Evolutionary conservation across 1,140 invertebrate genomes (phyloP), one percentile per base, ranked within the genome.

Genomic region (Bombus breviceps): DNA sequence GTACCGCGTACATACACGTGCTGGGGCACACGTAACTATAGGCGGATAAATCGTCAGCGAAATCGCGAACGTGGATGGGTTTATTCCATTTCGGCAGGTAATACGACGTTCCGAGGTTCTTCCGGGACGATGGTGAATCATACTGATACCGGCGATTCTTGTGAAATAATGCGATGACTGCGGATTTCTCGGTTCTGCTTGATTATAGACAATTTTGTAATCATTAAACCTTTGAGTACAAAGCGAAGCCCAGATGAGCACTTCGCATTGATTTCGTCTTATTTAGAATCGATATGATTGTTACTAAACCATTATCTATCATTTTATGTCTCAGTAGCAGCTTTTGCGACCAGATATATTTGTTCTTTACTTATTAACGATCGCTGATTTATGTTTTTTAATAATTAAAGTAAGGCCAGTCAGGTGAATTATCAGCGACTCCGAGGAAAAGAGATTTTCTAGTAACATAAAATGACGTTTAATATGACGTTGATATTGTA

Each of bases 31-130:
- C 75, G 74, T 87, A 64, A 71, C 69, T 25, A 22, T 64, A 43
- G 57, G 37, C 34, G 80, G 53, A 47, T 76, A 62, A 83, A 81
- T 87, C 73, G 88, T 69, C 32, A 73, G 71, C 68, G 47, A 86
- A 86, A 82, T 89, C 80, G 37, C 32, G 62, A 84, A 80, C 78
- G 53, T 32, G 32, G 39, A 85, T 68, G 41, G 68, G 57, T 78
- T 88, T 85, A 73, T 81, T 74, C 71, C 43, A 32, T 74, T 81
- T 64, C 59, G 22, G n/a, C 22, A 5, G 18, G 32, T 66, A 41
- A 64, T 53, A 39, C 69, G 43, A n/a, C 10, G 78, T 43, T 28
- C 37, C 28, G 6, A 15, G 34, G 25, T 75, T 28, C 75, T 59
- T 62, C 32, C n/a, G 25, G 22, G 15, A 74, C 22, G 28, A 74